These are phyloP conservation scores for Notamacropus eugenii DNA, from an alignment of 2,797 vertebrate genomes.

Conservation along the genomic window DNA sequence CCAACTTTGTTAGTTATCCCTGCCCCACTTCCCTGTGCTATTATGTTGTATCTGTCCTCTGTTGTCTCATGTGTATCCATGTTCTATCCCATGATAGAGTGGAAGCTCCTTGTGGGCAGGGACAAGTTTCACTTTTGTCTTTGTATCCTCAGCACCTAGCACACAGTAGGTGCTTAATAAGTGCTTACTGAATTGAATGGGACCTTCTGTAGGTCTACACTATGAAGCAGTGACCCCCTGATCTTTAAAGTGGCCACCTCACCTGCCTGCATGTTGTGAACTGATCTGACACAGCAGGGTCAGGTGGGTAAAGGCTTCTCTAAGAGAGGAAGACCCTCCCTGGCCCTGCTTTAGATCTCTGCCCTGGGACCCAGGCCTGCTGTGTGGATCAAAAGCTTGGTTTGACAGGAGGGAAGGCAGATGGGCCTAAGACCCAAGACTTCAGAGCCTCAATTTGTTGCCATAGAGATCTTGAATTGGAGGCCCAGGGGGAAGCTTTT, in stretches of 20 bases:
- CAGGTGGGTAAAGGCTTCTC: neutral
- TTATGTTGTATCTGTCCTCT: neutral
- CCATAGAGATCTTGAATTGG: neutral
- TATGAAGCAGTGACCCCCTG: neutral
- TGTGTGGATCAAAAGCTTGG: neutral
- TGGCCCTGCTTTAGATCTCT: neutral
- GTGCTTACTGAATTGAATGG: neutral
- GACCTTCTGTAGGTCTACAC: neutral
- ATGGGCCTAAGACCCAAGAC: neutral
- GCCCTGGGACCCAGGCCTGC: neutral
- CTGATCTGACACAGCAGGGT: neutral
- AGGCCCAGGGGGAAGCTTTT: neutral
- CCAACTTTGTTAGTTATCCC: neutral
- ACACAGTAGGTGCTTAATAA: neutral
- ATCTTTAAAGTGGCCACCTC: neutral
- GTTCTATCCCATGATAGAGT: neutral
- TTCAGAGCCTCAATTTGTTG: neutral
- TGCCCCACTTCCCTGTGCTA: neutral
- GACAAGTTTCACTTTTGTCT: neutral
- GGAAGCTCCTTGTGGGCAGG: neutral
- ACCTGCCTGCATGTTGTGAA: neutral
- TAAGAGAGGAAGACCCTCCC: neutral
- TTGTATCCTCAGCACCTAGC: neutral
- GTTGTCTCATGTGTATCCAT: neutral
- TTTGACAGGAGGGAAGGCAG: neutral